A percentile compares a stretch with the other conserved stretches of the same genome.
Evolutionary conservation across 2,888 invertebrate species (phyloP).

Genomic region (Halocaridina rubra): DNA sequence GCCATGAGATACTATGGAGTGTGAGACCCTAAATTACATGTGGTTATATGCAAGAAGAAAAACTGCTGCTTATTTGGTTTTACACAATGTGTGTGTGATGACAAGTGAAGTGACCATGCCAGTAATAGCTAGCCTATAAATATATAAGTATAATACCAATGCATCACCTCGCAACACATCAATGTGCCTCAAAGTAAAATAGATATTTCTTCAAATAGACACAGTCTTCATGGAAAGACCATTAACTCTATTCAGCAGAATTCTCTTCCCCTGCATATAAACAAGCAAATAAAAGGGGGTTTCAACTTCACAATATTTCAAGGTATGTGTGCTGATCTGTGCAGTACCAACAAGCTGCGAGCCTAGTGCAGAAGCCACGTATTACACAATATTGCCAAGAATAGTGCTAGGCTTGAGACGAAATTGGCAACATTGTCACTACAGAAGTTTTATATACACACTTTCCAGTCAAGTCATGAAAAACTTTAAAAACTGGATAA

Average conservation of each 20-base stretch:
- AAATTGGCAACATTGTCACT: too few species aligned
- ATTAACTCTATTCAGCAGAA: background rate
- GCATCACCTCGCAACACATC: background rate
- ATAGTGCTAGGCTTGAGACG: constrained; percentile 33
- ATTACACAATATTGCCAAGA: constrained; percentile 30
- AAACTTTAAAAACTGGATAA: too few species aligned
- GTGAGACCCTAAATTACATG: constrained; percentile 10
- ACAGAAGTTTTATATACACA: too few species aligned
- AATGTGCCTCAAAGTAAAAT: constrained; percentile 26
- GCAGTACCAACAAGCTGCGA: constrained; percentile 56
- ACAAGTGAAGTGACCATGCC: background rate
- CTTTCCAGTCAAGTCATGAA: too few species aligned
- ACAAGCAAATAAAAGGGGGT: background rate
- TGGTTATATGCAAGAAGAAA: constrained; percentile 1
- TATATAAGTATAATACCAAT: too few species aligned
- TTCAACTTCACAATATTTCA: constrained; percentile 37
- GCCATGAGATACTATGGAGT: constrained; percentile 30
- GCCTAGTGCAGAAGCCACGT: constrained; percentile 58
- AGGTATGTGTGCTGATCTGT: constrained; percentile 39
- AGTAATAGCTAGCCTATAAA: background rate
- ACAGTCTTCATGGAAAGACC: background rate
- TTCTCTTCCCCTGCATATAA: constrained; percentile 10
- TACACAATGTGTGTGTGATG: background rate
- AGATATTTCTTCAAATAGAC: constrained; percentile 5
- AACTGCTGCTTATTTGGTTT: background rate